Base-by-base conservation (phyloP, 2,888 invertebrate genomes). In the Bruchidius siliquastri region DNA sequence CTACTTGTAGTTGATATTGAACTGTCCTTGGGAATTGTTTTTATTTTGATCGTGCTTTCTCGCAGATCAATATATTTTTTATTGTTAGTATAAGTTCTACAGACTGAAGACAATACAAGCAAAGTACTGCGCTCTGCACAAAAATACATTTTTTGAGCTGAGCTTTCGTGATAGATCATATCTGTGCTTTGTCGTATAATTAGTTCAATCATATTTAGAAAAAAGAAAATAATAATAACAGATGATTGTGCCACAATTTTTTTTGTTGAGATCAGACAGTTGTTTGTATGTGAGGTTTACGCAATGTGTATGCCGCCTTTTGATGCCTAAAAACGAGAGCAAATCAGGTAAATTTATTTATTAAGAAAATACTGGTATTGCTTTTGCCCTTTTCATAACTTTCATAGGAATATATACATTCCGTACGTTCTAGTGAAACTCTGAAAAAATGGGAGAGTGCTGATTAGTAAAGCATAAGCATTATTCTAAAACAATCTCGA, bases 1-100 rank as follows among this genome's bases (percentile, higher is more conserved):
- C 91, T 91, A 90, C 90, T 84, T 83, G 85, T 86, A 87, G 86
- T 85, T 85, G 84, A 86, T 85, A 86, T 85, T 83, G 83, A 82
- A 83, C 83, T 81, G 82, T 83, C 82, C 81, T 84, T 82, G 84
- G 83, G 84, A 84, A 84, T 84, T 84, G 83, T 83, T 84, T 83
- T 83, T 72, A 78, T 79, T 79, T 83, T 82, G 84, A 84, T 85
- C 84, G 81, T 84, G 85, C 84, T 85, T 85, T 82, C 83, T 84
- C 84, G 85, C 85, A 85, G 85, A 86, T 85, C 84, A 82, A 84
- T 86, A 86, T 86, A 86, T 86, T 85, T 83, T 83, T 84, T 82
- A 83, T 83, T 81, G 80, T 83, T 83, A 83, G 83, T 85, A 85
- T 85, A 83, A 84, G 83, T 84, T 84, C 82, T 81, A 84, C 84